Conservation (phyloP, 2,888 invertebrate species). For the Scelioninae gen. 1 region DNA sequence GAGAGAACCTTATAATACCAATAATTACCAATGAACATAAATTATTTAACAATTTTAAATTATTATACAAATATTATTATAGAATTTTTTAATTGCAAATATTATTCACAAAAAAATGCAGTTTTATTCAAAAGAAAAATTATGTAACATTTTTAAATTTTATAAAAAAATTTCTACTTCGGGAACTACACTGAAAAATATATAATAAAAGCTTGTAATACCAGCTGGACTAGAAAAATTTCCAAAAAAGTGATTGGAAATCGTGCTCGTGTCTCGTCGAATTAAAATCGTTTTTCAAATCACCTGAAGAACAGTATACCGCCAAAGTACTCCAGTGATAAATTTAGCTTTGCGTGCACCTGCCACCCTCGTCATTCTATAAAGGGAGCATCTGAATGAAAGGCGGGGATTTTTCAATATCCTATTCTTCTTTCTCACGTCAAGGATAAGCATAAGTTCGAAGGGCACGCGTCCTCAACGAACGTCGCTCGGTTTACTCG, state of each 20-base stretch:
- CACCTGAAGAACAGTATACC: neutral
- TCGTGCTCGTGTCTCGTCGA: too few species aligned
- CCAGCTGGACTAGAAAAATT: too few species aligned
- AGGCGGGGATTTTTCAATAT: constrained; percentile 78
- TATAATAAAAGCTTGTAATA: too few species aligned
- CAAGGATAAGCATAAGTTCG: constrained; percentile 62
- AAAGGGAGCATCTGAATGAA: constrained; percentile 73
- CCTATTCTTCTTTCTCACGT: constrained; percentile 73
- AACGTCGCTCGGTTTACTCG: constrained; percentile 60
- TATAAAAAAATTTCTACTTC: too few species aligned
- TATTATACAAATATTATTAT: too few species aligned
- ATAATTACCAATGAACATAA: neutral
- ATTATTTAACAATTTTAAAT: neutral
- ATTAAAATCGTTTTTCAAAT: too few species aligned
- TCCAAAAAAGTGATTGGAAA: too few species aligned
- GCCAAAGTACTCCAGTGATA: neutral
- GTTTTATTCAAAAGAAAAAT: too few species aligned
- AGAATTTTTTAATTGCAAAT: neutral
- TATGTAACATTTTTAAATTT: too few species aligned
- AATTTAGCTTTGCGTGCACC: constrained; percentile 19
- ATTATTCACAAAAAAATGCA: too few species aligned
- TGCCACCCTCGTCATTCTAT: constrained; percentile 37
- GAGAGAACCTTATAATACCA: neutral
- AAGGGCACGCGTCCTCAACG: constrained; percentile 58
- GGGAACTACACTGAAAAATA: too few species aligned